A percentile compares a stretch with the other conserved stretches of the same genome.
These are phyloP conservation scores for Tenodera sinensis DNA, from an alignment of 2,888 invertebrate genomes.

Conservation along the genomic window DNA sequence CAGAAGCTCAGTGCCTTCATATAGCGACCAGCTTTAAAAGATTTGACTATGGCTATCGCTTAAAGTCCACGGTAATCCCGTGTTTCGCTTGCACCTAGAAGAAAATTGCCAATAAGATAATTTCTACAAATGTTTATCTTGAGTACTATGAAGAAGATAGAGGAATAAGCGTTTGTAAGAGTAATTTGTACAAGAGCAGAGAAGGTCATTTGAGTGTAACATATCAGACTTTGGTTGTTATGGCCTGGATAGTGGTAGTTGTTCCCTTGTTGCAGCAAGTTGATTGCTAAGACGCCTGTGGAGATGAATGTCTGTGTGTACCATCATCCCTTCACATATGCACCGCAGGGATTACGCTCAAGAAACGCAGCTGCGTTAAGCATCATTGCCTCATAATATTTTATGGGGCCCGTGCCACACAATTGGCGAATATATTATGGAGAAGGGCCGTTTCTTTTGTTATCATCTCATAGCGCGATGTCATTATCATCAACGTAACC, in stretches of 20 bases:
- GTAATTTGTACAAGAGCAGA: too few relatives aligned
- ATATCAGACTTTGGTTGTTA: too few relatives aligned
- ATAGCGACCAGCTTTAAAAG: too few relatives aligned
- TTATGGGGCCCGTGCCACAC: conserved; percentile 6
- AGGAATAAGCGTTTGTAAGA: too few relatives aligned
- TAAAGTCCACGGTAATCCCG: too few relatives aligned
- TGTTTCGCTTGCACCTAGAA: too few relatives aligned
- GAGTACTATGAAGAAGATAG: too few relatives aligned
- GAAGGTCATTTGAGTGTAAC: too few relatives aligned
- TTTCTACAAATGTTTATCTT: too few relatives aligned
- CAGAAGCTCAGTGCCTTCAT: too few relatives aligned
- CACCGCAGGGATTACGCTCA: background rate
- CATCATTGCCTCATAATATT: conserved; percentile 27
- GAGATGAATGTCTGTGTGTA: background rate
- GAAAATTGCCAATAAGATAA: too few relatives aligned
- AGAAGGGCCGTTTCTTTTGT: background rate
- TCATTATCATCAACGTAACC: background rate
- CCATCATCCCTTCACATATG: background rate
- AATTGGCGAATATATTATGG: conserved; percentile 1
- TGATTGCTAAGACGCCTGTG: background rate
- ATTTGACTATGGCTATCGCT: too few relatives aligned
- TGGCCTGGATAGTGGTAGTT: background rate
- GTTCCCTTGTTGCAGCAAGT: background rate
- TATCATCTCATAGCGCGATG: background rate
- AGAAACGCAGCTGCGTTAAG: conserved; percentile 20